Evolutionary conservation across 1,140 invertebrate species (phyloP).

Genomic region (Branchinecta lynchi): DNA sequence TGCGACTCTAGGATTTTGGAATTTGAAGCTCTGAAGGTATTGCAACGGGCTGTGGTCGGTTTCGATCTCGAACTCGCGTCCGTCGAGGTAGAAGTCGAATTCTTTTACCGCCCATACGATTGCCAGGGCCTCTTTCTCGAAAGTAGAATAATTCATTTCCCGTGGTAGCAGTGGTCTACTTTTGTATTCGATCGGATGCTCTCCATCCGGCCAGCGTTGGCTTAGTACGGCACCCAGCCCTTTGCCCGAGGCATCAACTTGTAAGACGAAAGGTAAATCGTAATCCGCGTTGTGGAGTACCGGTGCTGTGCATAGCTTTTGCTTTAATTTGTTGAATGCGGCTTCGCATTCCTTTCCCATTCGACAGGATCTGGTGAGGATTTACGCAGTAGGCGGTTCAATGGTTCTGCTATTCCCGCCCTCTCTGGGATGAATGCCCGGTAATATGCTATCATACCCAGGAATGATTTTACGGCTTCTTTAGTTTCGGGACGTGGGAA

Average conservation of each 20-base stretch:
- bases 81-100: too few relatives aligned
- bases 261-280: background rate
- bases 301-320: background rate
- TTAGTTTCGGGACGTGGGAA: slow-evolving; percentile 25
- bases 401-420: background rate
- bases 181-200: background rate
- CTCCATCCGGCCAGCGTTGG: background rate
- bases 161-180: background rate
- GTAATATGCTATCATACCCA: slow-evolving; percentile 17
- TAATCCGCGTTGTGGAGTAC: background rate
- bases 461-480: background rate
- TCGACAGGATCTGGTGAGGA: background rate
- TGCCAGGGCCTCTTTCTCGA: too few relatives aligned
- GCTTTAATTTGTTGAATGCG: background rate
- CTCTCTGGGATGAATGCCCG: slow-evolving; percentile 2
- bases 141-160: background rate
- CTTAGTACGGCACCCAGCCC: slow-evolving; percentile 14
- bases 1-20: too few relatives aligned
- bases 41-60: too few relatives aligned
- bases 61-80: too few relatives aligned
- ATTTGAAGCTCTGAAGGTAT: too few relatives aligned
- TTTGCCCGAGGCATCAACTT: slow-evolving; percentile 11
- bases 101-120: too few relatives aligned
- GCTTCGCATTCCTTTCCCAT: background rate
- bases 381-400: slow-evolving; percentile 16